phyloP scores from a whole-genome alignment of 2,113 vertebrate species.

The Isichthys henryi region DNA sequence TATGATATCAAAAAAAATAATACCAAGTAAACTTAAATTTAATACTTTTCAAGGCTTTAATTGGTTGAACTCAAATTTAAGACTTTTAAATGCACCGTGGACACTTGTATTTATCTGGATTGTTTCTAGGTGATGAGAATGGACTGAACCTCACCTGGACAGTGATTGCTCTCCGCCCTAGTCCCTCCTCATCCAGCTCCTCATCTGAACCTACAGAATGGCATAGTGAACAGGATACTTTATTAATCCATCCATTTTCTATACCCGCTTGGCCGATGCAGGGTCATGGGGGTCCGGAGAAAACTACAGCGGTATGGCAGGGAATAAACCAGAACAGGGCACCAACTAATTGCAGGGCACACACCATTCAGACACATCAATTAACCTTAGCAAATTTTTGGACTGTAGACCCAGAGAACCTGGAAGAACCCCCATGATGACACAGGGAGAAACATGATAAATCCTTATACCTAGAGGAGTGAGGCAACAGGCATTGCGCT shows the following conservation, averaged over 20 bases:
- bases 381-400: background rate
- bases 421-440: background rate
- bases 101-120: background rate
- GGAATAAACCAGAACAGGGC: background rate
- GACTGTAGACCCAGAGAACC: background rate
- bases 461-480: background rate
- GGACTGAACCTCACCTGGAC: constrained; percentile 45
- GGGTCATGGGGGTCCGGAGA: background rate
- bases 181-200: constrained; percentile 61
- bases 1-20: background rate
- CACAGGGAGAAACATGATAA: background rate
- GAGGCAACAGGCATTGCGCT: background rate
- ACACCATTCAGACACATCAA: background rate
- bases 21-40: background rate
- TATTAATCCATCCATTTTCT: background rate
- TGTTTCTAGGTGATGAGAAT: background rate
- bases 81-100: background rate
- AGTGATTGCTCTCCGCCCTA: constrained; percentile 56
- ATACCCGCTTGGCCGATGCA: background rate
- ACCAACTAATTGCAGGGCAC: background rate
- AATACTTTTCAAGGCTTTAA: background rate
- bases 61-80: background rate
- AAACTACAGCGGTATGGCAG: background rate
- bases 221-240: constrained; percentile 18
- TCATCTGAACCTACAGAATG: constrained; percentile 58